These are phyloP conservation scores for Sebastolobus alascanus DNA, from an alignment of 2,797 vertebrate species.

Conservation along the genomic window DNA sequence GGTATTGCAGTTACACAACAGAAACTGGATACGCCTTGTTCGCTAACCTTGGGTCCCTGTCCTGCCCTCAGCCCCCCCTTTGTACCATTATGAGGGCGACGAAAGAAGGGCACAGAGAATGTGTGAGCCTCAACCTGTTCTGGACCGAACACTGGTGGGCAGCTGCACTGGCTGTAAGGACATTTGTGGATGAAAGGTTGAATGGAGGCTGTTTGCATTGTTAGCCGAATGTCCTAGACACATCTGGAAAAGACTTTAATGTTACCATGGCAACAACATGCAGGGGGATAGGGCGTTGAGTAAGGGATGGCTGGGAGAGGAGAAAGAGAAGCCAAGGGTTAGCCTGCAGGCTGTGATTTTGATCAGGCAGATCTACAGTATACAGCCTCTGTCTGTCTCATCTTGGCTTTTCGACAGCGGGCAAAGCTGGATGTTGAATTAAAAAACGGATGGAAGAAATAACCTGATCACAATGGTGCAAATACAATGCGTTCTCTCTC, in stretches of 20 bases:
- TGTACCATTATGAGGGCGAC: slow-evolving; percentile 74
- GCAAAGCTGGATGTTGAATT: slow-evolving; percentile 40
- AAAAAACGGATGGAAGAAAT: slow-evolving; percentile 67
- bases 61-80: slow-evolving; percentile 69
- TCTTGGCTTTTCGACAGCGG: not conserved
- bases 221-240: slow-evolving; percentile 48
- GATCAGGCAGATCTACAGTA: slow-evolving; percentile 72
- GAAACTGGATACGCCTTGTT: slow-evolving; percentile 83
- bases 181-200: slow-evolving; percentile 43
- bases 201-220: slow-evolving; percentile 19
- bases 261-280: slow-evolving; percentile 79
- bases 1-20: slow-evolving; percentile 83
- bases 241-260: slow-evolving; percentile 85
- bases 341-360: slow-evolving; percentile 71
- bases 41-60: slow-evolving; percentile 80
- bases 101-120: slow-evolving; percentile 73
- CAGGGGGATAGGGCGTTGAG: slow-evolving; percentile 62
- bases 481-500: not conserved
- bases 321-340: slow-evolving; percentile 40
- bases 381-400: not conserved
- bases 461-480: slow-evolving; percentile 13
- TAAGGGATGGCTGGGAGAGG: slow-evolving; percentile 19
- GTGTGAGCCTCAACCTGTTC: slow-evolving; percentile 68
- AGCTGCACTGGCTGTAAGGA: slow-evolving; percentile 18
- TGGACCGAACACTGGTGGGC: slow-evolving; percentile 26